A percentile compares a stretch with the other conserved stretches of the same genome.
These are phyloP conservation scores for Xanthia icteritia DNA, from an alignment of 2,888 invertebrate genomes.

Conservation along the genomic window DNA sequence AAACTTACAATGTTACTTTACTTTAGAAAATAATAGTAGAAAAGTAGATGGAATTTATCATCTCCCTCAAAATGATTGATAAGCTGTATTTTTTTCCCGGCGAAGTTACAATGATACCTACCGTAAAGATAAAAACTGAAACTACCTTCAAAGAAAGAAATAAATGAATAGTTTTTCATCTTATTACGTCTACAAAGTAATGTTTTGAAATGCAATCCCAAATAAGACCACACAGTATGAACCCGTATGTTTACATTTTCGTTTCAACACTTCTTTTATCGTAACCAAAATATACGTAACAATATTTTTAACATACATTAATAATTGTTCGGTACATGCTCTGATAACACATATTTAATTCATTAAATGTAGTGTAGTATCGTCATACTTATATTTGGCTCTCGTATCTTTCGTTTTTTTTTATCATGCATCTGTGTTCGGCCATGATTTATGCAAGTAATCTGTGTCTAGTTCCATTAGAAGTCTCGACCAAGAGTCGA, in stretches of 20 bases:
- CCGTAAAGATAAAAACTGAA: not conserved
- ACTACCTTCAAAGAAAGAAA: conserved; percentile 4
- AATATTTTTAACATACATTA: conserved; percentile 38
- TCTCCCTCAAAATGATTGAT: not conserved
- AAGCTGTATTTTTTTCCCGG: not conserved
- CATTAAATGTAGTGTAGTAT: conserved; percentile 22
- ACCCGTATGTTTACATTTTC: conserved; percentile 41
- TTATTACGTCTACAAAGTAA: conserved; percentile 3
- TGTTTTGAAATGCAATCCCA: conserved; percentile 44
- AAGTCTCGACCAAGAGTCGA: not conserved
- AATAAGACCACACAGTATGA: conserved; percentile 49
- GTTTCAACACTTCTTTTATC: conserved; percentile 35
- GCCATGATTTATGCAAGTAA: conserved; percentile 27
- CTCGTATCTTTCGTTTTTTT: conserved; percentile 10
- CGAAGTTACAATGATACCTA: not conserved
- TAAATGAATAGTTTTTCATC: conserved; percentile 7
- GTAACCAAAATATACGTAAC: conserved; percentile 23
- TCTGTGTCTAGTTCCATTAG: conserved; percentile 16
- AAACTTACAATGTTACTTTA: conserved; percentile 2
- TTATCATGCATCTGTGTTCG: not conserved
- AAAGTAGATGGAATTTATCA: not conserved
- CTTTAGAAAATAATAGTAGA: not conserved
- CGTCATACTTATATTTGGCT: conserved; percentile 52
- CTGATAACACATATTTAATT: conserved; percentile 44
- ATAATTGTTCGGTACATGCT: conserved; percentile 19